Evolutionary conservation across 2,113 vertebrate genomes (phyloP).

Genomic region (Mesembrinibis cayennensis): DNA sequence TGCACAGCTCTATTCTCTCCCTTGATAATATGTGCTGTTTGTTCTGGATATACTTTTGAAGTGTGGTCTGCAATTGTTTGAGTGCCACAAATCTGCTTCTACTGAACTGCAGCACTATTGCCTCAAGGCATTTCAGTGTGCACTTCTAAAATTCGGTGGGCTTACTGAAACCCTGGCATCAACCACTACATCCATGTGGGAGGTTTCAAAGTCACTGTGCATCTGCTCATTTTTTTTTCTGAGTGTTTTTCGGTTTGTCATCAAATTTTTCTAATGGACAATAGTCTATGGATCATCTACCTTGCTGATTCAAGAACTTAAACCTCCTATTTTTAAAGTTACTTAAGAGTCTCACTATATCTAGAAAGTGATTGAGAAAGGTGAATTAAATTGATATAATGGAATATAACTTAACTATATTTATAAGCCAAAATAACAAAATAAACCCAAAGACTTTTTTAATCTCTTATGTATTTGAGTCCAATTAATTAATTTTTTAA

Average conservation of each 20-base stretch:
- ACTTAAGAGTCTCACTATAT: background rate
- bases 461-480: background rate
- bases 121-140: background rate
- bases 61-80: background rate
- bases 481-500: background rate
- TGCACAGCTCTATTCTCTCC: background rate
- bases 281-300: background rate
- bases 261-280: background rate
- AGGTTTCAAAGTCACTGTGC: background rate
- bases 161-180: background rate
- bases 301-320: background rate
- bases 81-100: background rate
- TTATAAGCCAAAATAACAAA: background rate
- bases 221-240: background rate
- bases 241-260: background rate
- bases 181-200: background rate
- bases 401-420: background rate
- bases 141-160: background rate
- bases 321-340: background rate
- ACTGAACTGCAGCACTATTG: background rate
- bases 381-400: background rate
- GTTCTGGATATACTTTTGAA: background rate
- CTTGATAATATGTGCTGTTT: background rate
- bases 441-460: background rate
- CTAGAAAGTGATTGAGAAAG: background rate